Base-by-base conservation (phyloP, 1,140 invertebrate species). In the Neelides sp. region DNA sequence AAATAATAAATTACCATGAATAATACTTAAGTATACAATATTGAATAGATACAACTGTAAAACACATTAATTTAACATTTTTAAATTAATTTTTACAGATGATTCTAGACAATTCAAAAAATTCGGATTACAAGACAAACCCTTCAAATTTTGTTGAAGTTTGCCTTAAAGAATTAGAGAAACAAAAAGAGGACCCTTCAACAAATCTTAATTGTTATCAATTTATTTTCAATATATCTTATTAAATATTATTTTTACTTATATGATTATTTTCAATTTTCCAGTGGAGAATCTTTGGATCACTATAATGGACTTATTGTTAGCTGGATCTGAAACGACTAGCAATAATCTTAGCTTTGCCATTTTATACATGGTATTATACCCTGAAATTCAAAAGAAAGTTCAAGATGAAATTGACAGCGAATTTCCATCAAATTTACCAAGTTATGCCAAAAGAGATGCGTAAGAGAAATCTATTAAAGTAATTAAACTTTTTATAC, bases 251-350 rank as follows among this genome's bases (percentile, higher is more conserved):
- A n/a, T n/a, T n/a, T n/a, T n/a, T n/a, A n/a, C n/a, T n/a, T n/a
- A n/a, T n/a, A n/a, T n/a, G 28, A 32, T 5, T 32, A 32, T 5
- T 32, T 8, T 32, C n/a, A 4, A 39, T 7, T 39, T 39, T 17
- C 7, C 36, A 7, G 19, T 12, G 36, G 5, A 39, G 19, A 12
- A 39, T 12, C 5, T 7, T 7, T 7, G 5, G 15, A 39, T 15
- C 12, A 39, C 7, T 19, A 39, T 39, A n/a, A n/a, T 39, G 19
- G 36, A 39, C 4, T 15, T 39, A 39, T 7, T 4, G 36, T 78
- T 85, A 68, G 84, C 82, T 23, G 84, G 83, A 1, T 81, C 82
- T 0, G 83, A 88, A 66, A 87, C 84, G 0, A 85, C 83, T 0
- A 78, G 75, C 24, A 85, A 85, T 62, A 78, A 77, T 23, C 68